Base-by-base conservation (phyloP, 2,797 vertebrate genomes). In the Percopsis omiscomaycus region DNA sequence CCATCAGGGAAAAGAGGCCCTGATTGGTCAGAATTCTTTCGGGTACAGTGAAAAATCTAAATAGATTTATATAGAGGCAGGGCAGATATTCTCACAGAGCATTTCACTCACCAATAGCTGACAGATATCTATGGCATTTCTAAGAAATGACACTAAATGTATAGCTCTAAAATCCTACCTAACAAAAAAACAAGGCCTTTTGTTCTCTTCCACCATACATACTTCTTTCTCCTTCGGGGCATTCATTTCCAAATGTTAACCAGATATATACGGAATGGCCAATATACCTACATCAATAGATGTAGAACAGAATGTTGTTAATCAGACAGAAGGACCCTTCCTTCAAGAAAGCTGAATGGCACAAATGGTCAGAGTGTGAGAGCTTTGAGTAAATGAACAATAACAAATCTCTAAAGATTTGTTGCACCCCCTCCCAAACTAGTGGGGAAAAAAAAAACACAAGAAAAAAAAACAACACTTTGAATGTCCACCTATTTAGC, bases 401-500 rank as follows among this genome's bases (percentile, higher is more conserved):
- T 22, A 22, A 22, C 22, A 22, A 22, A 22, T 22, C 22, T 22
- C 22, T 22, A 22, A 22, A 22, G 3, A 52, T 48, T 13, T 48
- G 12, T 13, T n/a, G 22, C 22, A 22, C 22, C 22, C n/a, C n/a
- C n/a, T n/a, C n/a, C n/a, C 22, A 22, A 22, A 22, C 22, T 1
- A 22, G 22, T 22, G 58, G 9, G 29, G 15, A 2, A 55, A 64
- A 15, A 64, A 15, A 27, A 14, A 51, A 52, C 11, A 16, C 4
- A 54, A 60, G 22, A 50, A 57, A n/a, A 15, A 74, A 59, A 44
- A 55, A 29, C 48, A 71, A 68, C 68, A 54, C 69, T 56, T 0
- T 11, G 56, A 72, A 52, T 12, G 71, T 71, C 69, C 62, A 61
- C 16, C 69, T 57, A 75, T 64, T 69, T 75, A 73, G 88, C 72